Evolutionary conservation across 2,888 invertebrate genomes (phyloP).

Genomic region (Erannis defoliaria): DNA sequence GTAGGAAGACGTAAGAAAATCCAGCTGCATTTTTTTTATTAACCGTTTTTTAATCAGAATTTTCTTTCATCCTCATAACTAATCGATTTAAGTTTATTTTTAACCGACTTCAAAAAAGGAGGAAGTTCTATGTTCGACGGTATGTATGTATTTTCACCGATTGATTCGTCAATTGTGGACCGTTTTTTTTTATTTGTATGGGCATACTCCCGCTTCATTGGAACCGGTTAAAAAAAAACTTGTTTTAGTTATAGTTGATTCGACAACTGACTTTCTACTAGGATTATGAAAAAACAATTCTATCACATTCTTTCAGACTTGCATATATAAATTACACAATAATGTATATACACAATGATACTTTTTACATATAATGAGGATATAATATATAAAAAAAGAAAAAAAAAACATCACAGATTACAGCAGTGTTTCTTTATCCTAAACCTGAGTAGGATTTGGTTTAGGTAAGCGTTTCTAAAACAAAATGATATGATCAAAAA

Average conservation of each 20-base stretch:
- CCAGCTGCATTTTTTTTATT: background rate
- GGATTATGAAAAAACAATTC: slow-evolving; percentile 66
- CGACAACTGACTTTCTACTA: slow-evolving; percentile 48
- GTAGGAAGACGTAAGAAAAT: background rate
- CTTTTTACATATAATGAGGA: slow-evolving; percentile 35
- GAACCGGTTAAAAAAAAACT: no score
- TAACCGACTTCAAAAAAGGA: no score
- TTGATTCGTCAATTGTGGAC: no score
- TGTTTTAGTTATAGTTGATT: no score
- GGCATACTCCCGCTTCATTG: no score
- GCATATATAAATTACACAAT: slow-evolving; percentile 46
- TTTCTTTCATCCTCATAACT: no score
- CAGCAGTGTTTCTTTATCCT: slow-evolving; percentile 23
- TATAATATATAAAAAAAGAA: slow-evolving; percentile 35
- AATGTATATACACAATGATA: slow-evolving; percentile 41
- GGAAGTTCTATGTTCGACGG: no score
- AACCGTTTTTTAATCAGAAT: no score
- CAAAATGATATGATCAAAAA: slow-evolving; percentile 20
- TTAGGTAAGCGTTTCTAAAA: slow-evolving; percentile 20
- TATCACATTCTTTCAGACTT: slow-evolving; percentile 63
- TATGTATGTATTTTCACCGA: no score
- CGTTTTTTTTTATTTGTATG: no score
- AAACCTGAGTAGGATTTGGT: slow-evolving; percentile 6
- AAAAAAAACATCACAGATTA: slow-evolving; percentile 44
- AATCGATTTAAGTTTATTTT: no score